These are phyloP conservation scores for Mallotus villosus DNA, from an alignment of 2,797 vertebrate species.

Conservation along the genomic window DNA sequence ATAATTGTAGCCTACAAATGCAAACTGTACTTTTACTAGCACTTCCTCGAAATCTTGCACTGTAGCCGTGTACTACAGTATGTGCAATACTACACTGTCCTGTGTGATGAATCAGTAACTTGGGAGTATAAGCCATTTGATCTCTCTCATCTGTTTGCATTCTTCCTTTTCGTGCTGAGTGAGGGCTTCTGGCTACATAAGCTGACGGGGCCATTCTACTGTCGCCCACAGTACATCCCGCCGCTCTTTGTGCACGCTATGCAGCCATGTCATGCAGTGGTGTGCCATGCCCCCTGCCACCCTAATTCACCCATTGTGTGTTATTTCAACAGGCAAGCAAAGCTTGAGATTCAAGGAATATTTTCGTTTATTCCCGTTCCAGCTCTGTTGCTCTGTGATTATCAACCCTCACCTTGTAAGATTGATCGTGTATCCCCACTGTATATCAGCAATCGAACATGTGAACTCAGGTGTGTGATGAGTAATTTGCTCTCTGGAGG, in stretches of 20 bases:
- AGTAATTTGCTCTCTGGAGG: neutral
- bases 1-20: neutral
- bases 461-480: neutral
- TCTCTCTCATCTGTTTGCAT: neutral
- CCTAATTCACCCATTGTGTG: neutral
- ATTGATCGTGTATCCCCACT: neutral
- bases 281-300: neutral
- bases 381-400: neutral
- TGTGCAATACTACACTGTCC: neutral
- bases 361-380: neutral
- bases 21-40: neutral
- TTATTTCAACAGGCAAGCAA: neutral
- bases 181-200: constrained; percentile 20
- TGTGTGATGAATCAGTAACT: neutral
- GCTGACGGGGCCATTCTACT: constrained; percentile 32
- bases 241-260: constrained; percentile 27
- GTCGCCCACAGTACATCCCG: neutral
- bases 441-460: neutral
- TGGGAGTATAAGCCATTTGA: neutral
- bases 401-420: neutral
- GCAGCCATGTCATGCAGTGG: neutral
- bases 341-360: neutral
- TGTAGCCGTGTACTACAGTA: neutral
- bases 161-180: constrained; percentile 39
- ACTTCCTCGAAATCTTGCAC: too few species aligned